These are phyloP conservation scores for Bombus pascuorum DNA, from an alignment of 1,140 invertebrate genomes.

Conservation along the genomic window DNA sequence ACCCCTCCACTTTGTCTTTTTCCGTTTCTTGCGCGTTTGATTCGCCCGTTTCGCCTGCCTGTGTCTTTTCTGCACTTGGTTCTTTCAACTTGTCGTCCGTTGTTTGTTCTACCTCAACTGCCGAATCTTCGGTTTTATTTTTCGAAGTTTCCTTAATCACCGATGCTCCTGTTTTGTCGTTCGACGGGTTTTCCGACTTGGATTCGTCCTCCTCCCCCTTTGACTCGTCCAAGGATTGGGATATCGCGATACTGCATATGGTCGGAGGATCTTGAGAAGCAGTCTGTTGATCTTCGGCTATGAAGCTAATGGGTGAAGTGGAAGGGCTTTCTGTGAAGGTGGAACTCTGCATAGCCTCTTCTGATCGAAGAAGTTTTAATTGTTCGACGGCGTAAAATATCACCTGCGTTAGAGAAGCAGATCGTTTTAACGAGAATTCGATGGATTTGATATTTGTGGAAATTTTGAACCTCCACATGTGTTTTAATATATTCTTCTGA, in stretches of 20 bases:
- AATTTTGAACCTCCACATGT: background rate
- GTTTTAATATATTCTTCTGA: background rate
- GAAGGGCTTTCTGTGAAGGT: background rate
- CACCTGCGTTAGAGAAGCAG: slow-evolving; percentile 63
- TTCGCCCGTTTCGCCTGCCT: background rate
- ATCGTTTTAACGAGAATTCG: background rate
- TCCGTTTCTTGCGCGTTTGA: background rate
- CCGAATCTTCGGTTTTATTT: background rate
- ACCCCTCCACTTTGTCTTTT: background rate
- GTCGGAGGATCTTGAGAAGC: background rate
- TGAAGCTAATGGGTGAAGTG: background rate
- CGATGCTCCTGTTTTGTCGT: background rate
- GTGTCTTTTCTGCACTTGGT: background rate
- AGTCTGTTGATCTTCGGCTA: background rate
- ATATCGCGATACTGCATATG: background rate
- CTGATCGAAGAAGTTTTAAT: slow-evolving; percentile 66
- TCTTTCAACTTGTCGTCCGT: background rate
- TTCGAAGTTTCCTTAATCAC: background rate
- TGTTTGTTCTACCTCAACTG: background rate
- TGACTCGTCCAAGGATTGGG: background rate
- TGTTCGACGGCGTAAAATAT: slow-evolving; percentile 78
- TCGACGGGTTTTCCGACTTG: too few relatives aligned
- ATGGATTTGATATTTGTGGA: background rate
- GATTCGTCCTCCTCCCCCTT: background rate
- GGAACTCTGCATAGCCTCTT: slow-evolving; percentile 55